Base-by-base conservation (phyloP, 2,797 vertebrate species). In the Valencia hispanica region DNA sequence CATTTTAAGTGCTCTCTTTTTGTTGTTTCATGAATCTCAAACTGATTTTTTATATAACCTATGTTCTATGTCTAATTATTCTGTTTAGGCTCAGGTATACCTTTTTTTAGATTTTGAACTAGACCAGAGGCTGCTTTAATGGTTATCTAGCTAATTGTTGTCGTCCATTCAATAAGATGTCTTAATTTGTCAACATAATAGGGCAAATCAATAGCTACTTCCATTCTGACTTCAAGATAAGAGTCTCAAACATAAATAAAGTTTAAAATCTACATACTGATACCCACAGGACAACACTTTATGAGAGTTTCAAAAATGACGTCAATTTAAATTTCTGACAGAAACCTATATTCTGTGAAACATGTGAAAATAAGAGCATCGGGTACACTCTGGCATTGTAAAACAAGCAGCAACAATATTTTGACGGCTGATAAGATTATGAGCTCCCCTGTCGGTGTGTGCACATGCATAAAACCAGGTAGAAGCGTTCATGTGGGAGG, bases 401-500 rank as follows among this genome's bases (percentile, higher is more conserved):
- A n/a, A 66, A 68, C 39, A 3, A 68, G 27, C 25, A 8, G 22
- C 39, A 30, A 43, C 63, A 12, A 72, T 85, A 82, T 83, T 63
- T 73, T 87, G 82, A 90, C 20, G 9, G 39, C 63, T 30, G 81
- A 83, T 85, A 83, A 74, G 51, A 47, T 34, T n/a, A 22, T 17
- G 66, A 66, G 59, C 17, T 48, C 1, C 30, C 0, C 65, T 41
- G 65, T 47, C 14, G 10, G 53, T 43, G 39, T 61, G 2, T 2
- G 3, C 47, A 59, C 71, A 50, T 68, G 41, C 9, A 47, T 25
- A 47, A 27, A 48, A 14, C 57, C 27, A 14, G 57, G 43, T 25
- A 34, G 43, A 15, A 48, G 81, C 57, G 68, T 75, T 86, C 87
- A 87, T 87, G 86, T 90, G 78, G 84, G 70, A 77, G 51, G 82